Base-by-base conservation (phyloP, 1,140 invertebrate species). In the Zelostemma sp. region DNA sequence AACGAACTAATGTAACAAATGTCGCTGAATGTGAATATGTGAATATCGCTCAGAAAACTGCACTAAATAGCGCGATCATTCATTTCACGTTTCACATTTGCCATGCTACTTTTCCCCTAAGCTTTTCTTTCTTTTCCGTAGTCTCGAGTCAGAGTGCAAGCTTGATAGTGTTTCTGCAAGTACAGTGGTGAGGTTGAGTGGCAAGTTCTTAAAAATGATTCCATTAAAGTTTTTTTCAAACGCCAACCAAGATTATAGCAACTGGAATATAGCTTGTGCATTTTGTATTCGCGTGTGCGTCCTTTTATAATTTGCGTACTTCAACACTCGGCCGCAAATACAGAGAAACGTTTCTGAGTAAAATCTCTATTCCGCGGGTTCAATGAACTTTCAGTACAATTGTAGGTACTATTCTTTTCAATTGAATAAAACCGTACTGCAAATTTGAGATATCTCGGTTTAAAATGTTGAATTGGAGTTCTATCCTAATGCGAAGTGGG, bases 141-240 rank as follows among this genome's bases (percentile, higher is more conserved):
- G 14, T 55, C 48, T n/a, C n/a, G 17, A 61, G 28, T 51, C 47
- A 50, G 46, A 56, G 46, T 53, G 48, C 53, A 31, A 6, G 60
- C 50, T n/a, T 49, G 60, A 33, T 35, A 46, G 46, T 18, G 19
- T 59, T 59, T 49, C 38, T 19, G 49, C 28, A 40, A 59, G 45
- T 55, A 12, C 12, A 21, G 9, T 5, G 33, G 18, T 48, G 17
- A 12, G 12, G n/a, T 43, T n/a, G 49, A 33, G 57, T 45, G 50
- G 45, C 46, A 51, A 47, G 67, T 66, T 72, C 72, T 79, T 80
- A 76, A 79, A 78, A 75, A 77, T 72, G 67, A 72, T 77, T 77
- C 77, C 76, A 78, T 79, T 80, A 78, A 78, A 76, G 77, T 79
- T 79, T 77, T 75, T 75, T 19, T 25, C 68, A 60, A 75, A 47